Conservation (phyloP, 2,113 vertebrate species). For the Onychostoma macrolepis region DNA sequence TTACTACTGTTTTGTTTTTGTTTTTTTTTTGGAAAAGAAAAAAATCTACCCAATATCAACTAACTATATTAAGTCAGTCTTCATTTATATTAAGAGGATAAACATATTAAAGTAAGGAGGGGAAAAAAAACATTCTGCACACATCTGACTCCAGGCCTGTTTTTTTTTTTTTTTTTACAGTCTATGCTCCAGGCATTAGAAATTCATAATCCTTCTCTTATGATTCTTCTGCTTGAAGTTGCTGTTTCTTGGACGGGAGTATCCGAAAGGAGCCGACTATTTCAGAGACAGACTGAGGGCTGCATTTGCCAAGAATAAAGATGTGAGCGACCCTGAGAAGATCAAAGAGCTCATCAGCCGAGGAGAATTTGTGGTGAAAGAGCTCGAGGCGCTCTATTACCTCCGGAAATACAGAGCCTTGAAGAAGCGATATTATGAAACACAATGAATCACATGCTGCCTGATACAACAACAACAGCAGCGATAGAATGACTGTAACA, state of each 20-base stretch:
- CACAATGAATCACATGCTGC: neutral
- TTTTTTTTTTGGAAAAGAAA: too few relatives aligned
- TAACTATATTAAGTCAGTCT: neutral
- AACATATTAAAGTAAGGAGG: neutral
- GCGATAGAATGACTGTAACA: neutral
- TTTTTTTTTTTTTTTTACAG: too few relatives aligned
- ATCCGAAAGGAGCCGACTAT: conserved; percentile 83
- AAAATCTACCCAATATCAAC: neutral
- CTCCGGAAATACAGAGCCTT: conserved; percentile 85
- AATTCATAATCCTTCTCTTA: conserved; percentile 9
- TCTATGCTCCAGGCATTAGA: neutral
- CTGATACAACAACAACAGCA: neutral
- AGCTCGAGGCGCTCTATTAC: conserved; percentile 84
- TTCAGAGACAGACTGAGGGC: conserved; percentile 82
- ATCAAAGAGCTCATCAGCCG: conserved; percentile 80
- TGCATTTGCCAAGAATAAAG: conserved; percentile 83
- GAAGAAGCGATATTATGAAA: conserved; percentile 81
- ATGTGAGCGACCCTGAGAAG: conserved; percentile 83
- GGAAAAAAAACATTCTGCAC: neutral
- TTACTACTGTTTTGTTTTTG: too few relatives aligned
- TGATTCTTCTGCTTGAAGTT: conserved; percentile 71
- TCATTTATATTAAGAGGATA: neutral
- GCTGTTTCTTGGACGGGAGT: conserved; percentile 82
- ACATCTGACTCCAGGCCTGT: neutral
- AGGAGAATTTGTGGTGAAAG: conserved; percentile 84